These are phyloP conservation scores for Artemia sinica DNA, from an alignment of 2,888 invertebrate genomes.

Conservation along the genomic window DNA sequence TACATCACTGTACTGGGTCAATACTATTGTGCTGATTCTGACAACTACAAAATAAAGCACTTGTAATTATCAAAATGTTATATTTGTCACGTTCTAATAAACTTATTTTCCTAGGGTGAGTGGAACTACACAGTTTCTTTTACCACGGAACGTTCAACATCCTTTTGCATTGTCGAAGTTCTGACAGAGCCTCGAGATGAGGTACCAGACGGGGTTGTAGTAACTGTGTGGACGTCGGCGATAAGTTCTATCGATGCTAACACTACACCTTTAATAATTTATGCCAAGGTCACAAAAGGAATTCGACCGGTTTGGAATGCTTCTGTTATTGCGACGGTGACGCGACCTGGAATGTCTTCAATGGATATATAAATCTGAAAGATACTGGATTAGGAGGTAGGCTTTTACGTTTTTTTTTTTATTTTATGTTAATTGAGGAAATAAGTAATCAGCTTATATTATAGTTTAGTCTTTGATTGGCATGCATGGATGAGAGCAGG, in stretches of 20 bases:
- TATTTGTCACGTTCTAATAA: no score
- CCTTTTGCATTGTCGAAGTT: background rate
- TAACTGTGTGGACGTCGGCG: background rate
- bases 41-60: no score
- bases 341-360: slow-evolving; percentile 7
- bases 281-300: slow-evolving; percentile 27
- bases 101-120: background rate
- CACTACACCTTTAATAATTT: slow-evolving; percentile 24
- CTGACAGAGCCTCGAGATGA: background rate
- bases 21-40: no score
- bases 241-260: slow-evolving; percentile 18
- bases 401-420: background rate
- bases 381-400: slow-evolving; percentile 4
- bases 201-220: background rate
- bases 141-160: background rate
- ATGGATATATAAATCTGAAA: background rate
- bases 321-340: background rate
- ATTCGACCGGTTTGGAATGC: slow-evolving; percentile 7
- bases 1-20: no score
- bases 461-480: no score
- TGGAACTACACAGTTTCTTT: slow-evolving; percentile 19
- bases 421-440: background rate
- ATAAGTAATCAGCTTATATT: background rate
- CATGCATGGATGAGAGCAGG: no score
- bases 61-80: no score